phyloP scores from a whole-genome alignment of 2,888 invertebrate genomes.

The Glaucopsyche alexis region DNA sequence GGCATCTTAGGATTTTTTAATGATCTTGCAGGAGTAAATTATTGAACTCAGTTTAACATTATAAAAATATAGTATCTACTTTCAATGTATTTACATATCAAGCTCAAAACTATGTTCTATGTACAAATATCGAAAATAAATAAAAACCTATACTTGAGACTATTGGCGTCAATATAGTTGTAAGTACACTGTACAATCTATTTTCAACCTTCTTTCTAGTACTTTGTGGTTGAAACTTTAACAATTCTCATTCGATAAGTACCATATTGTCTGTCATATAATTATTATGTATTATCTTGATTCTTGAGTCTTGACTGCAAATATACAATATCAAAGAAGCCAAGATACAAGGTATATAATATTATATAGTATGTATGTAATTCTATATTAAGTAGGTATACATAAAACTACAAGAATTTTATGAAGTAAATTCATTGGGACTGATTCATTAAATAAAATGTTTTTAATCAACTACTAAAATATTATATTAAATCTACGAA shows the following conservation, averaged over 20 bases:
- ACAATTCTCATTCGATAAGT: conserved; percentile 41
- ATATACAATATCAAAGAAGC: neutral
- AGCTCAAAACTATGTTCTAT: neutral
- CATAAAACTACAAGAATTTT: too few relatives aligned
- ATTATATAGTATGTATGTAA: neutral
- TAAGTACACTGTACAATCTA: conserved; percentile 37
- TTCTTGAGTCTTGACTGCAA: neutral
- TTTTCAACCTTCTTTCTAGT: conserved; percentile 51
- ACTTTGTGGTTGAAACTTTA: conserved; percentile 51
- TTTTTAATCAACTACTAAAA: neutral
- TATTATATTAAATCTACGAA: conserved; percentile 49
- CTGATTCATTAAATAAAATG: too few relatives aligned
- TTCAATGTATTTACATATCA: neutral
- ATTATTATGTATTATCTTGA: conserved; percentile 42
- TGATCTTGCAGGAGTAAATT: neutral
- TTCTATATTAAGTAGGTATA: too few relatives aligned
- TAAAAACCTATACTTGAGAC: conserved; percentile 30
- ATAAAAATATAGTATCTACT: too few relatives aligned
- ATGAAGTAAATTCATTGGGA: too few relatives aligned
- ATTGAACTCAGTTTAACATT: neutral
- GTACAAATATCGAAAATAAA: conserved; percentile 5
- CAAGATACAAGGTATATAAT: neutral
- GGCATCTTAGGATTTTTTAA: too few relatives aligned
- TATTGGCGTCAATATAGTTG: conserved; percentile 34
- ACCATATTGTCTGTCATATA: conserved; percentile 51